Evolutionary conservation across 2,797 vertebrate species (phyloP), one percentile per base, ranked within the genome.

Genomic region (Sebastes minor): DNA sequence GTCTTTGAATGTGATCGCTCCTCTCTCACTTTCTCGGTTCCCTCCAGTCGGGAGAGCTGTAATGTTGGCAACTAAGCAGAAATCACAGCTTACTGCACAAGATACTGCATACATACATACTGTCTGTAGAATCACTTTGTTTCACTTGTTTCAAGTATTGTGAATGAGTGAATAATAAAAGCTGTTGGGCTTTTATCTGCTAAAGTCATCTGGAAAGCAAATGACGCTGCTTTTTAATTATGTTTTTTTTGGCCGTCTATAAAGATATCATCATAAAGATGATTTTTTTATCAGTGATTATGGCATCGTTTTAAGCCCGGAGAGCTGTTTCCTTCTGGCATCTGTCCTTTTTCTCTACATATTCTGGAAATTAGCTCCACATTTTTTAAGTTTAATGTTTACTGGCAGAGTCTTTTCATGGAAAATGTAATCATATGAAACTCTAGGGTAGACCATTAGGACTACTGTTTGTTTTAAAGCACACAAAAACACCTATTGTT

Each of bases 331-430:
- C 18, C 14, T 49, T 4, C 42, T 27, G 9, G 3, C 11, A 53
- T 63, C 2, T 56, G 22, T 42, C 3, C 32, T 73, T 65, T 46
- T n/a, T 72, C 5, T 65, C 14, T 62, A 9, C 49, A 57, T 66
- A 11, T 74, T 57, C 70, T 65, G 20, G 1, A 42, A 73, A 69
- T 76, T 1, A 49, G n/a, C 7, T 33, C 2, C n/a, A 52, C 28
- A 38, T 63, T 59, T 76, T 71, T 25, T 20, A 75, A 76, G 6
- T 84, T 64, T 32, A 57, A 73, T 72, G 20, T 28, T 23, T 16
- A 55, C 16, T 49, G 32, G 53, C 8, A 66, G 42, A 13, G 27
- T 4, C 27, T 28, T 64, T 49, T 20, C 63, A 72, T 71, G 33
- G 42, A 74, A 67, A 33, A 85, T 57, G 1, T 1, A 66, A 32